Conservation (phyloP, 1,140 invertebrate species). For the Brachionus plicatilis region DNA sequence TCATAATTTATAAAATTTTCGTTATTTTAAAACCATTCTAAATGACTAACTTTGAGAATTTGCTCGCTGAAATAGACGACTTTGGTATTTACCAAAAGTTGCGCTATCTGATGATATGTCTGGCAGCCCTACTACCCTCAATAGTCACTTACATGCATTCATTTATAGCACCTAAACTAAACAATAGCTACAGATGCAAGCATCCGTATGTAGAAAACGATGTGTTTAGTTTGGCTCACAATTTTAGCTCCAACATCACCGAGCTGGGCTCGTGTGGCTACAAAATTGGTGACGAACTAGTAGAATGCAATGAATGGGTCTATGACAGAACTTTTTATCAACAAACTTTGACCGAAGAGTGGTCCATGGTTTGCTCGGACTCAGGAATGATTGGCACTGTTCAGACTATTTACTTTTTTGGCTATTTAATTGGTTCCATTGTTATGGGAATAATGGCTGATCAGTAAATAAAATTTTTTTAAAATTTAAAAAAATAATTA, state of each 20-base stretch:
- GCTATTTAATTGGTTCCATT: slow-evolving; percentile 38
- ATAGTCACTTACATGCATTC: slow-evolving; percentile 35
- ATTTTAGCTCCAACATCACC: background rate
- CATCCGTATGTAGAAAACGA: background rate
- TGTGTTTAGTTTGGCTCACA: background rate
- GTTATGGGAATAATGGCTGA: slow-evolving; percentile 36
- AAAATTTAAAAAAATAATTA: background rate
- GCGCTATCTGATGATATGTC: slow-evolving; percentile 27
- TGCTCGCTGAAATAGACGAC: slow-evolving; percentile 20
- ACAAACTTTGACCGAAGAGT: slow-evolving; percentile 35
- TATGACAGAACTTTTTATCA: slow-evolving; percentile 11
- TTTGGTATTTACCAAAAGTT: slow-evolving; percentile 32
- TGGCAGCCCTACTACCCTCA: slow-evolving; percentile 13
- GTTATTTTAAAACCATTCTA: background rate
- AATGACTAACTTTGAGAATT: slow-evolving; percentile 31
- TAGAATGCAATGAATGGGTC: slow-evolving; percentile 6
- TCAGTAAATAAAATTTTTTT: background rate
- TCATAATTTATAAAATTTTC: background rate
- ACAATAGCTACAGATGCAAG: background rate
- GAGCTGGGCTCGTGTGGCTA: background rate
- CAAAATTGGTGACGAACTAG: background rate
- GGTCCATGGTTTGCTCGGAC: background rate
- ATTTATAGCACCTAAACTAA: slow-evolving; percentile 22
- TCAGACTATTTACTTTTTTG: slow-evolving; percentile 36
- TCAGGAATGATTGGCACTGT: background rate